These are phyloP conservation scores for Dissostichus mawsoni DNA, from an alignment of 2,113 vertebrate genomes.

Conservation along the genomic window DNA sequence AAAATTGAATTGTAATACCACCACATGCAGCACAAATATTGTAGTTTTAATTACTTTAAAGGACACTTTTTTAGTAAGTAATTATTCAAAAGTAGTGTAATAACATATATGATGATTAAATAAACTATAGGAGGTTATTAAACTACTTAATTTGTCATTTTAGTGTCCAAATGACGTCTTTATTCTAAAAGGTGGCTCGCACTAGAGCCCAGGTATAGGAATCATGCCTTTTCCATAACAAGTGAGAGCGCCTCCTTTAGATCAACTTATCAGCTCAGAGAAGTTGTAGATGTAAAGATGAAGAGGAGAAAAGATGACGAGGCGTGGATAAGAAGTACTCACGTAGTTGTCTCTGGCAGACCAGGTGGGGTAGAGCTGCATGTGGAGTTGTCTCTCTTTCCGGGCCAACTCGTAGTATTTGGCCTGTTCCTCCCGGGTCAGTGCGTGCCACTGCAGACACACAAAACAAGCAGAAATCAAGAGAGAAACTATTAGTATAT, in stretches of 20 bases:
- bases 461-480: constrained; percentile 6
- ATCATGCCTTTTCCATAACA: constrained; percentile 13
- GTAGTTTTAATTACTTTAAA: not conserved
- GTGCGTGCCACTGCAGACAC: constrained; percentile 92
- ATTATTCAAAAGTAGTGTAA: not conserved
- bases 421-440: constrained; percentile 97
- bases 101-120: not conserved
- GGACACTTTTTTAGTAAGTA: not conserved
- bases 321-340: constrained; percentile 64
- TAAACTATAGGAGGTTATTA: not conserved
- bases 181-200: constrained; percentile 3
- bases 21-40: not conserved
- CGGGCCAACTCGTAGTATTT: constrained; percentile 99
- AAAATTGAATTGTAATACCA: not conserved
- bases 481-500: not conserved
- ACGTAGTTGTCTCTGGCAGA: constrained; percentile 98
- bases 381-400: constrained; percentile 98
- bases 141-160: constrained; percentile 6
- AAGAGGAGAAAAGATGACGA: constrained; percentile 6
- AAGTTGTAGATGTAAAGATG: not conserved
- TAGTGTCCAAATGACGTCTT: constrained; percentile 28
- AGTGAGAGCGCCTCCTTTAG: not conserved
- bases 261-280: constrained; percentile 3
- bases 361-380: constrained; percentile 99
- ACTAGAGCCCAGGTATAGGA: constrained; percentile 15